Percentiles rank a stretch among this genome's conserved stretches.
These are phyloP conservation scores for Sylvicola cinctus DNA, from an alignment of 2,888 invertebrate species.

Conservation along the genomic window DNA sequence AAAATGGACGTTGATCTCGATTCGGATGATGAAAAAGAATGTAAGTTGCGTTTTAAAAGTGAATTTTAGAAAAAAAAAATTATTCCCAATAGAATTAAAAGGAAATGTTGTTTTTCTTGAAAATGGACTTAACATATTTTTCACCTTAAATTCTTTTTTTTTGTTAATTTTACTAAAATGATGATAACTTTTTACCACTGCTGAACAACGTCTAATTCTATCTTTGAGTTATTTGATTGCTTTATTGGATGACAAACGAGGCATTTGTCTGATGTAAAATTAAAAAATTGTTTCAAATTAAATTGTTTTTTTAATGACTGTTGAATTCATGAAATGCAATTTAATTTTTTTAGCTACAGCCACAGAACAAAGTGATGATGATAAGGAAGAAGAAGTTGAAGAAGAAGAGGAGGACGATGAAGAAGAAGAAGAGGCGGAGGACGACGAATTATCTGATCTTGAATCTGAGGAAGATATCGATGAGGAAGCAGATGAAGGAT, in stretches of 20 bases:
- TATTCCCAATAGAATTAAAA: not conserved
- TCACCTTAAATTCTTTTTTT: conserved; percentile 1
- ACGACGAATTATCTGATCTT: conserved; percentile 15
- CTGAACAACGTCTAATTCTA: conserved; percentile 6
- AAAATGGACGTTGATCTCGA: conserved; percentile 26
- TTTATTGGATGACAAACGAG: conserved; percentile 15
- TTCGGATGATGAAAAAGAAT: conserved; percentile 19
- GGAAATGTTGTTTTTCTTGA: too few species aligned
- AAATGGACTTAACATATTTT: too few species aligned
- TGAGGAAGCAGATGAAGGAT: conserved; percentile 18
- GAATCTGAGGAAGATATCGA: conserved; percentile 14
- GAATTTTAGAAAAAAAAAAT: too few species aligned
- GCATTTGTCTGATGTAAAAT: conserved; percentile 19
- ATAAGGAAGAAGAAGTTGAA: conserved; percentile 17
- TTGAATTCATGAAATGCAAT: not conserved
- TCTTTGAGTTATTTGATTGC: conserved; percentile 7
- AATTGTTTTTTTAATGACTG: not conserved
- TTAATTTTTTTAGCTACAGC: conserved; percentile 1
- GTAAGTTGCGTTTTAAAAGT: too few species aligned
- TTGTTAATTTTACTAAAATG: conserved; percentile 5
- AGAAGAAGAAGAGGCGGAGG: conserved; percentile 11
- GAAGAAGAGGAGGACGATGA: conserved; percentile 15
- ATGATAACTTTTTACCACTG: conserved; percentile 4
- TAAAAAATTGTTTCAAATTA: conserved; percentile 4
- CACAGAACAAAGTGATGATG: conserved; percentile 3